A percentile compares a stretch with the other conserved stretches of the same genome.
These are phyloP conservation scores for Centropus bengalensis DNA, from an alignment of 2,113 vertebrate genomes.

Conservation along the genomic window DNA sequence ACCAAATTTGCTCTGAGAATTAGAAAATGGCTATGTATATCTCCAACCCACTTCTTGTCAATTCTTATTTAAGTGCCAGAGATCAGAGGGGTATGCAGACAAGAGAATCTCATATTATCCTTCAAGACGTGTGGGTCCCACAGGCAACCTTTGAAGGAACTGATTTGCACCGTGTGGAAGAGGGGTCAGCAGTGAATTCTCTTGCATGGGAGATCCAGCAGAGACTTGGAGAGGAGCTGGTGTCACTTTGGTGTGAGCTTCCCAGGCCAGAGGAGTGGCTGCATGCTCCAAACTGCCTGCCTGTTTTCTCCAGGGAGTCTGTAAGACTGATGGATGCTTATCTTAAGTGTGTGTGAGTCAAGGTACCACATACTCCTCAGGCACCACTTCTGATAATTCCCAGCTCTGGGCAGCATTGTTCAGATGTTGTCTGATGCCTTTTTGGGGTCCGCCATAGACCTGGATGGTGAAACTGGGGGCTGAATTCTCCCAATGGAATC, in stretches of 20 bases:
- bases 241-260: neutral
- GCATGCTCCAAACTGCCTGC: accelerated
- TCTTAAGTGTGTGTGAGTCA: neutral
- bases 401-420: neutral
- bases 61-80: neutral
- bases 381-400: neutral
- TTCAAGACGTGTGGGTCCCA: neutral
- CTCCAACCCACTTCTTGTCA: neutral
- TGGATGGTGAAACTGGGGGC: neutral
- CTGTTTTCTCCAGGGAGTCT: neutral
- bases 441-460: neutral
- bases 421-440: neutral
- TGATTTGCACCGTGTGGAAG: neutral
- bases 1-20: conserved; percentile 15
- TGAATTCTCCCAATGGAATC: neutral
- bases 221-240: neutral
- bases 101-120: neutral
- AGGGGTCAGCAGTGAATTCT: too few relatives aligned
- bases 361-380: neutral
- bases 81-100: neutral
- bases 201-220: accelerated
- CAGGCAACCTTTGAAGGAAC: neutral
- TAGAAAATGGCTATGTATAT: neutral
- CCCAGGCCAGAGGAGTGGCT: neutral
- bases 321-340: neutral